These are phyloP conservation scores for Epinotia brunnichana DNA, from an alignment of 2,888 invertebrate species.

Conservation along the genomic window DNA sequence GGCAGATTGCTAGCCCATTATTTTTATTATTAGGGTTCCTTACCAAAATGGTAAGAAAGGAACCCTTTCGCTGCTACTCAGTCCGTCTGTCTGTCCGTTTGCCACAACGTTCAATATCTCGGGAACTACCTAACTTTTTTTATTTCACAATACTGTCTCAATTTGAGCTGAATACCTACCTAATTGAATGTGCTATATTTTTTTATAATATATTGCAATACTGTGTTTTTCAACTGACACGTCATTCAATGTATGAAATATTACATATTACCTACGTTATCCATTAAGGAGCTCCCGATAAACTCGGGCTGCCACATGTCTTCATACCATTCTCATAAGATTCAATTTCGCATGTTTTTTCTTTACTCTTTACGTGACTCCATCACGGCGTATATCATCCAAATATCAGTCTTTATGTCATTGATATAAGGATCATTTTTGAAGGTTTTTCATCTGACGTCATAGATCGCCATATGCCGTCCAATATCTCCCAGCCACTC, in stretches of 20 bases:
- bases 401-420: background rate
- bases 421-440: background rate
- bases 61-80: no score
- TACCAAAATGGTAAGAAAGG: no score
- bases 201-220: background rate
- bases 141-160: background rate
- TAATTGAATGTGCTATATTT: background rate
- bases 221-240: background rate
- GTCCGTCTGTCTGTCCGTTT: no score
- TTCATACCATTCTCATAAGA: background rate
- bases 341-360: background rate
- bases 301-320: background rate
- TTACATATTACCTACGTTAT: background rate
- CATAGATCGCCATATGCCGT: slow-evolving; percentile 7
- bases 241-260: background rate
- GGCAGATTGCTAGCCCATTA: no score
- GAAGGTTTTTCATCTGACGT: background rate
- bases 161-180: background rate
- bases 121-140: no score
- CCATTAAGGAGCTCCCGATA: background rate
- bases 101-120: no score
- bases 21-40: no score
- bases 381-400: background rate
- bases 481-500: slow-evolving; percentile 16
- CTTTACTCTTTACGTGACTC: background rate